Base-by-base conservation (phyloP, 2,888 invertebrate genomes). In the Andrena fulva region DNA sequence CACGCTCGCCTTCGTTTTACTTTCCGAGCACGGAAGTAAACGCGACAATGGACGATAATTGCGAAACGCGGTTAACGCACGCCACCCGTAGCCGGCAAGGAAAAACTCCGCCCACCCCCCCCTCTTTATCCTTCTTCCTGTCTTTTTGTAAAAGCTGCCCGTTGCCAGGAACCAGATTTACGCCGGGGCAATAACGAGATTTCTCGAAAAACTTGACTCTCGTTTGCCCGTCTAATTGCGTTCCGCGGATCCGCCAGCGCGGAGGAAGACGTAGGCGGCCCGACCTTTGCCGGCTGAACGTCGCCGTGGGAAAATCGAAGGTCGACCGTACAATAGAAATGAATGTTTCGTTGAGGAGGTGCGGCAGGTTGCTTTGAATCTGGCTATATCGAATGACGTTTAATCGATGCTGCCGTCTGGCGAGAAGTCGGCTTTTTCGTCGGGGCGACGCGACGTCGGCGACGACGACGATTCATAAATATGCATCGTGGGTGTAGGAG, bases 351-450 rank as follows among this genome's bases (percentile, higher is more conserved):
- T 0, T 16, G n/a, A n/a, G 8, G 33, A 20, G 33, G 24, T 16
- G 3, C 1, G 69, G 24, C 10, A 16, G 31, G 76, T 71, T 78
- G 82, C 83, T 84, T 83, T 63, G 35, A 35, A 70, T 68, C 63
- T 16, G 73, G 62, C 69, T 71, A 78, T 85, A 78, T 63, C 77
- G 77, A 77, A 70, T 77, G 89, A 88, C 87, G 78, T 85, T 85
- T 87, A 90, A 91, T 90, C 89, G 90, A 89, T 90, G 86, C 80
- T 82, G 86, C 85, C 88, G 87, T 87, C 84, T 87, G 85, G 80
- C 80, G 68, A 33, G 77, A 81, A 81, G 80, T 79, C 70, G 77
- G 80, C 73, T 82, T 87, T 90, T 89, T 89, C 86, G 88, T 88
- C 79, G 85, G 85, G 68, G 73, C 72, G 77, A 74, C 84, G 42